Conservation (phyloP, 2,113 vertebrate species). For the Oenanthe oenanthe region DNA sequence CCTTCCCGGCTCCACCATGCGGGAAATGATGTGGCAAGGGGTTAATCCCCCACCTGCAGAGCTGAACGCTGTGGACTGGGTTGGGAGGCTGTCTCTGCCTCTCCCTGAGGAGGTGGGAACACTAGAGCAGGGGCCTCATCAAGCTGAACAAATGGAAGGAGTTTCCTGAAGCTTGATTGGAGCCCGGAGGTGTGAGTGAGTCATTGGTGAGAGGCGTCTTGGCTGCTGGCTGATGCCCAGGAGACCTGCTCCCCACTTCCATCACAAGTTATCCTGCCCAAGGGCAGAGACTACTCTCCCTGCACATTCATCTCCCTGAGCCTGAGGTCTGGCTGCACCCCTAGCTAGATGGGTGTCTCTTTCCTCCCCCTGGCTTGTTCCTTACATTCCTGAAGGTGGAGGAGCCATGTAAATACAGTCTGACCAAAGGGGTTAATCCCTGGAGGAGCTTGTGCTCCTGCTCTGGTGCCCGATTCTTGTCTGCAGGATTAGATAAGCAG, state of each 20-base stretch:
- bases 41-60: conserved; percentile 52
- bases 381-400: background rate
- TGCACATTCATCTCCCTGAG: background rate
- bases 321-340: background rate
- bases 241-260: background rate
- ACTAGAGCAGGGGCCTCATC: conserved; percentile 18
- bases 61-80: background rate
- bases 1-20: background rate
- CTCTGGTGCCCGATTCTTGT: background rate
- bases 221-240: background rate
- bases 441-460: background rate
- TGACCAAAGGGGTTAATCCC: background rate
- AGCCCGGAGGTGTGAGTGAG: conserved; percentile 33
- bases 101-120: background rate
- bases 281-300: background rate
- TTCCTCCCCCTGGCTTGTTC: background rate
- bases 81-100: background rate
- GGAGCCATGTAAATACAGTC: background rate
- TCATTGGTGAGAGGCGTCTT: background rate
- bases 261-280: background rate
- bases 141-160: conserved; percentile 33
- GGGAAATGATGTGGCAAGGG: conserved; percentile 13
- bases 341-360: background rate
- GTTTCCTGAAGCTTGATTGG: conserved; percentile 20
- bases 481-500: background rate